Percentiles rank a stretch among this genome's conserved stretches.
Conservation (phyloP, 2,888 invertebrate genomes). For the Pristionchus mayeri region DNA sequence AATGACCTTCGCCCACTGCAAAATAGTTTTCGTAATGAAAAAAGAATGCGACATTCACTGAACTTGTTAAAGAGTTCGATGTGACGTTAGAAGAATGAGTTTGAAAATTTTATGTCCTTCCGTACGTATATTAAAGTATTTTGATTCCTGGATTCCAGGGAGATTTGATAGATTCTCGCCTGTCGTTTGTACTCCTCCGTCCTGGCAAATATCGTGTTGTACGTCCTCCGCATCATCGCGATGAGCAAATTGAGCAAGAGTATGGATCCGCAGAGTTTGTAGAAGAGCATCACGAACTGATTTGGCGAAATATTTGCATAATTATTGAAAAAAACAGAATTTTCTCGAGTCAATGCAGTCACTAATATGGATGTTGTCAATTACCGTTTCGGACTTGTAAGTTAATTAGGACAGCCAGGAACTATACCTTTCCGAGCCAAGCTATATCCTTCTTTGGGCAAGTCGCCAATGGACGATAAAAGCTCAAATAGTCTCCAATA, state of each 20-base stretch:
- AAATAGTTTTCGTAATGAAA: slow-evolving; percentile 25
- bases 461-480: slow-evolving; percentile 90
- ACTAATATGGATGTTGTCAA: no score
- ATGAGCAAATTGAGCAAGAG: slow-evolving; percentile 96
- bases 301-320: neutral
- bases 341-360: no score
- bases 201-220: slow-evolving; percentile 95
- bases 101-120: no score
- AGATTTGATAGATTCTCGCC: no score
- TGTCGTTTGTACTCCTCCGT: slow-evolving; percentile 91
- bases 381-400: no score
- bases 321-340: neutral
- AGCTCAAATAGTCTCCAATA: slow-evolving; percentile 90
- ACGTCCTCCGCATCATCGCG: slow-evolving; percentile 99
- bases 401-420: no score
- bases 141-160: no score
- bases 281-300: slow-evolving; percentile 87
- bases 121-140: no score
- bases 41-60: neutral
- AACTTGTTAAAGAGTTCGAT: no score
- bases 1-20: slow-evolving; percentile 95
- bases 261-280: slow-evolving; percentile 96
- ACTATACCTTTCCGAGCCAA: slow-evolving; percentile 15
- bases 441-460: slow-evolving; percentile 45
- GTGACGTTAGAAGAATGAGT: no score